Percentiles rank a stretch among this genome's conserved stretches.
These are phyloP conservation scores for Ascaphus truei DNA, from an alignment of 2,113 vertebrate genomes.

Conservation along the genomic window DNA sequence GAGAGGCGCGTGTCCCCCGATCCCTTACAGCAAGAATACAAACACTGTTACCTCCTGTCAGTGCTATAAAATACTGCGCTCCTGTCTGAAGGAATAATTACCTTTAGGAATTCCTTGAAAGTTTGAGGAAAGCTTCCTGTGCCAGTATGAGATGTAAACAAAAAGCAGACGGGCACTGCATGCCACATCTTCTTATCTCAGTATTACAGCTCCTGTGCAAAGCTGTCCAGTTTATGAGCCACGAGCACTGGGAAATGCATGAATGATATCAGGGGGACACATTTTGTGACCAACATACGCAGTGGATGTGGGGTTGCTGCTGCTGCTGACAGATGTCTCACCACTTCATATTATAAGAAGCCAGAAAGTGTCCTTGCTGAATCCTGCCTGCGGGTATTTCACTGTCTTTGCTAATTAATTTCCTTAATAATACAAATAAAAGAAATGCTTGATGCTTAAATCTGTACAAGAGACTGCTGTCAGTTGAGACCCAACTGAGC, in stretches of 20 bases:
- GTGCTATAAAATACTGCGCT: no score
- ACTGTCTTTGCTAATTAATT: neutral
- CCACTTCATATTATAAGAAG: neutral
- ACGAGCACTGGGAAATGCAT: neutral
- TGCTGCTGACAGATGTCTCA: conserved; percentile 18
- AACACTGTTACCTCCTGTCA: no score
- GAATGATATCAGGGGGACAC: neutral
- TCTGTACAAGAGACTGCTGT: neutral
- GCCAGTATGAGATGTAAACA: no score
- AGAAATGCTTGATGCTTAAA: neutral
- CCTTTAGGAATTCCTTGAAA: no score
- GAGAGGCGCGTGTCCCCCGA: no score
- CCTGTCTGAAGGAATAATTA: no score
- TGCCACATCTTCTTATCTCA: neutral
- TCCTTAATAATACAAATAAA: neutral
- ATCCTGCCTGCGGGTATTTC: conserved; percentile 4
- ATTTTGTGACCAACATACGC: neutral
- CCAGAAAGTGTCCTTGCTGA: conserved; percentile 10
- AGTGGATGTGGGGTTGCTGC: neutral
- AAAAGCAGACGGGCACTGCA: no score
- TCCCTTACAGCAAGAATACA: no score
- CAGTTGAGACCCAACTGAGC: no score
- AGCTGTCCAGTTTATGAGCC: neutral
- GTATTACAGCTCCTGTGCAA: neutral
- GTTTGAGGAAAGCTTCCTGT: no score